Conservation (phyloP, 1,140 invertebrate genomes). For the Mactra quadrangularis region DNA sequence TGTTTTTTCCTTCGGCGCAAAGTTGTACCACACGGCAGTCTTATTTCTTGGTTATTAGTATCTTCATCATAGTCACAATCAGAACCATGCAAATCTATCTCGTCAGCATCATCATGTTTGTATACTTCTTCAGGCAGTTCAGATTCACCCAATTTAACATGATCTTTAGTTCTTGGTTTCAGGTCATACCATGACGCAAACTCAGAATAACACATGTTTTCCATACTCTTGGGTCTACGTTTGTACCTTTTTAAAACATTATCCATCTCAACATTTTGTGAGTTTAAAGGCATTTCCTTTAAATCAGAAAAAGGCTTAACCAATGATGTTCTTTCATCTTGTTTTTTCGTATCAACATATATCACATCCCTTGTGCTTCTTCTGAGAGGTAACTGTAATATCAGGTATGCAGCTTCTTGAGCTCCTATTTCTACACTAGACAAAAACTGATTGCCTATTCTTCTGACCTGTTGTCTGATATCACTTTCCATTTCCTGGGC, state of each 20-base stretch:
- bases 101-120: slow-evolving; percentile 18
- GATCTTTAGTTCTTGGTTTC: background rate
- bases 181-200: slow-evolving; percentile 35
- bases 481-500: slow-evolving; percentile 38
- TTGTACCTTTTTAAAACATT: slow-evolving; percentile 19
- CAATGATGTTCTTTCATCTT: background rate
- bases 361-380: background rate
- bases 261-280: slow-evolving; percentile 6
- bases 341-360: slow-evolving; percentile 18
- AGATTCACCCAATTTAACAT: background rate
- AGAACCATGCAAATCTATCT: too few relatives aligned
- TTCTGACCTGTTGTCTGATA: slow-evolving; percentile 53
- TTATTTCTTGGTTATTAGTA: background rate
- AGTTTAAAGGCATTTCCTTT: background rate
- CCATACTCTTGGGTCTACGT: slow-evolving; percentile 3
- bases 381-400: slow-evolving; percentile 58
- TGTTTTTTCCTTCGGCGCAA: slow-evolving; percentile 15
- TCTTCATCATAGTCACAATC: too few relatives aligned
- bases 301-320: slow-evolving; percentile 3
- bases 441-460: slow-evolving; percentile 61
- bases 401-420: slow-evolving; percentile 63
- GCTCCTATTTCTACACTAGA: slow-evolving; percentile 65
- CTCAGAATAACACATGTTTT: background rate
- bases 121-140: background rate
- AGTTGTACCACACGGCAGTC: slow-evolving; percentile 30